Evolutionary conservation across 2,797 vertebrate genomes (phyloP).

Genomic region (Mycteria americana): DNA sequence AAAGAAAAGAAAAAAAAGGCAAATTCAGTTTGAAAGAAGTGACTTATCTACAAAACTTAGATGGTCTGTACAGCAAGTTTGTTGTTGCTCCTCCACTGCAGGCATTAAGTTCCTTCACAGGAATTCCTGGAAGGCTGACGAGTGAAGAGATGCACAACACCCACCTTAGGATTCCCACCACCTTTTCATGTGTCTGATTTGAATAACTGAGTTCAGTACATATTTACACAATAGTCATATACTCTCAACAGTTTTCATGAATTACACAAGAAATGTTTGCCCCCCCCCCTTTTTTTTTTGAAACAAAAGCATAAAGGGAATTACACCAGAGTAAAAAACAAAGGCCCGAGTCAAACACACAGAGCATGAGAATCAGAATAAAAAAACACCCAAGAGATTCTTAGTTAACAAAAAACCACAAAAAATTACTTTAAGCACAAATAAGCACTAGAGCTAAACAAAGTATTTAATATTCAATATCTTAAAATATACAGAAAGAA

Average conservation of each 20-base stretch:
- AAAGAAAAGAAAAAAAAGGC: background rate
- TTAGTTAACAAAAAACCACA: background rate
- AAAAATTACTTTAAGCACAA: background rate
- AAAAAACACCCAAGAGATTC: background rate
- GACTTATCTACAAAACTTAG: background rate
- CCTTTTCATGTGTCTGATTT: background rate
- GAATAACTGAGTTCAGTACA: background rate
- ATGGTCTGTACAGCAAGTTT: background rate
- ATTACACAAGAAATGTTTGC: background rate
- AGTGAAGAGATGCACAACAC: background rate
- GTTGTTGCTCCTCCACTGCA: background rate
- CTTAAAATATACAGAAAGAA: background rate
- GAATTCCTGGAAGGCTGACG: background rate
- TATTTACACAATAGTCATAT: background rate
- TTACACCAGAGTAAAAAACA: background rate
- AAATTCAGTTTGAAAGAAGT: background rate
- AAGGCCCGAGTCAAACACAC: background rate
- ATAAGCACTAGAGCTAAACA: background rate
- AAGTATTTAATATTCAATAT: background rate
- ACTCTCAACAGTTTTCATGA: background rate
- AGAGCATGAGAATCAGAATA: background rate
- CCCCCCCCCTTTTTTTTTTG: rapidly evolving
- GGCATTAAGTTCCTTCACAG: background rate
- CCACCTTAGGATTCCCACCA: background rate
- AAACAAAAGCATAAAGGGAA: background rate